Base-by-base conservation (phyloP, 2,888 invertebrate species). In the Rhogogaster chlorosoma region DNA sequence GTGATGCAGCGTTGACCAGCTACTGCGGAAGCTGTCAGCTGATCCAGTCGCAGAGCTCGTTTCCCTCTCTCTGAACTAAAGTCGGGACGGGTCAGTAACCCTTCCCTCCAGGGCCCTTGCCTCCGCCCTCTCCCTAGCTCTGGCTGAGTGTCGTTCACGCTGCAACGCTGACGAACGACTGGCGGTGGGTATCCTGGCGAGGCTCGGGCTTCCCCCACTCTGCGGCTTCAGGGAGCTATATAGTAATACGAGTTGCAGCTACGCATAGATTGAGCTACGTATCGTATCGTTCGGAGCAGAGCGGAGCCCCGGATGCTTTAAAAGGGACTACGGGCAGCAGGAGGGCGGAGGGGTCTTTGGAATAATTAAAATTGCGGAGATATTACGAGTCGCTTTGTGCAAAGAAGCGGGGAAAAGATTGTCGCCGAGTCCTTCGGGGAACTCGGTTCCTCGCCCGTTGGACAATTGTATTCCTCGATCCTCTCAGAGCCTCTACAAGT, bases 81-180 rank as follows among this genome's bases (percentile, higher is more conserved):
- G 18, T 6, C 71, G n/a, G 22, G 7, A 32, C 71, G 71, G 36
- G 71, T 32, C 70, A 32, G 70, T 32, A 36, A 36, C 36, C 71
- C 36, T 71, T 71, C 36, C 32, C 36, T 38, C 10, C 18, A 1
- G 70, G n/a, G n/a, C 36, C 36, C 32, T 71, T 18, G 5, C 71
- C 36, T 36, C 38, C 38, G 38, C 4, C n/a, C n/a, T n/a, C n/a
- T n/a, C n/a, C n/a, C n/a, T n/a, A n/a, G n/a, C n/a, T 1, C 36
- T 9, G 6, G 22, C 71, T 6, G 70, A 26, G n/a, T 36, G 18
- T 38, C 29, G 32, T 71, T 1, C 71, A 71, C 71, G 71, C 36
- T 71, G 71, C 71, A 36, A 71, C 36, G 32, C 71, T n/a, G 71
- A 38, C 71, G 36, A 38, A 71, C 71, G 71, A 71, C 71, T 71